A percentile compares a stretch with the other conserved stretches of the same genome.
Evolutionary conservation across 2,888 invertebrate species (phyloP).

Genomic region (Rutpela maculata): DNA sequence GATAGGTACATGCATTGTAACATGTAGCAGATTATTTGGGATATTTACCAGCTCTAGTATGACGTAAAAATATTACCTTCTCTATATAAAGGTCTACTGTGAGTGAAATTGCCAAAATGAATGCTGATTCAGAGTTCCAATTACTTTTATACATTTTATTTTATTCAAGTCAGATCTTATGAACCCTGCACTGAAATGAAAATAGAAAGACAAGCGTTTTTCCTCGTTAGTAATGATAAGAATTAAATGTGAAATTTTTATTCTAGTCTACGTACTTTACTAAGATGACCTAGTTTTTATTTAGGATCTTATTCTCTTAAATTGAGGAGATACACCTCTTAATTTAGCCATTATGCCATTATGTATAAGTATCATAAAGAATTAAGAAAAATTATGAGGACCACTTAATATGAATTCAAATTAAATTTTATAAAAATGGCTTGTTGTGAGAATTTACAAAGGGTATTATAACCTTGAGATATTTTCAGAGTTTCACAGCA

Average conservation of each 20-base stretch:
- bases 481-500: conserved; percentile 20
- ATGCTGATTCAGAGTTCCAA: too few species aligned
- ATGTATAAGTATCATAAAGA: conserved; percentile 14
- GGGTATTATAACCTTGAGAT: background rate
- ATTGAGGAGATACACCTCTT: conserved; percentile 6
- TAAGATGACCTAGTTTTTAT: conserved; percentile 14
- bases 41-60: too few species aligned
- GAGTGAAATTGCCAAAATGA: too few species aligned
- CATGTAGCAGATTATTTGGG: too few species aligned
- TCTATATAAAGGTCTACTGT: too few species aligned
- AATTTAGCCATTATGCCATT: conserved; percentile 5
- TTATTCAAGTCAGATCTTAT: too few species aligned
- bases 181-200: too few species aligned
- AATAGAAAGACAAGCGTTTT: background rate
- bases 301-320: background rate
- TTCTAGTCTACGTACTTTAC: background rate
- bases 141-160: too few species aligned
- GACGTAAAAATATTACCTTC: too few species aligned
- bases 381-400: conserved; percentile 29
- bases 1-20: too few species aligned
- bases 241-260: background rate
- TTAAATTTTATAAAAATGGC: conserved; percentile 29
- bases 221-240: background rate
- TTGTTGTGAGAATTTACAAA: conserved; percentile 28
- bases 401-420: conserved; percentile 29